Percentiles rank a stretch among this genome's conserved stretches.
phyloP scores from a whole-genome alignment of 2,888 invertebrate genomes.

The Galeopsomyia nigrocyanea region DNA sequence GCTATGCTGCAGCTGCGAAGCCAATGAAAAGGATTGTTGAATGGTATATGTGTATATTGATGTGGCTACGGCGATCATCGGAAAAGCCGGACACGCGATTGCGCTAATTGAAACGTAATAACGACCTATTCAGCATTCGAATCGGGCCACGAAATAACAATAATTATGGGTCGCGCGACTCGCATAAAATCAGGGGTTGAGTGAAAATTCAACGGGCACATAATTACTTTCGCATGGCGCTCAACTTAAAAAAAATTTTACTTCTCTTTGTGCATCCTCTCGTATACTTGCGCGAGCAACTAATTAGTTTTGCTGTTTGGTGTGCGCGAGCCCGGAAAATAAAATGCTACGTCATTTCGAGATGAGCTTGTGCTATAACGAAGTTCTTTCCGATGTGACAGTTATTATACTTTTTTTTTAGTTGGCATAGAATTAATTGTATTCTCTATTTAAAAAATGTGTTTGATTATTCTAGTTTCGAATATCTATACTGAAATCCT shows the following conservation, averaged over 20 bases:
- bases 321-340: not conserved
- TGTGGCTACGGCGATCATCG: slow-evolving; percentile 26
- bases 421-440: too few species aligned
- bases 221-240: slow-evolving; percentile 23
- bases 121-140: slow-evolving; percentile 46
- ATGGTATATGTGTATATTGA: not conserved
- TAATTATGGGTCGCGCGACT: slow-evolving; percentile 30
- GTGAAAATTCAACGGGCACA: slow-evolving; percentile 36
- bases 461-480: too few species aligned
- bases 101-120: slow-evolving; percentile 48
- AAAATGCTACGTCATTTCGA: too few species aligned
- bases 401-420: too few species aligned
- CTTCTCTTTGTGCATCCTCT: not conserved
- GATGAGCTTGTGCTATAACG: too few species aligned
- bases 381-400: too few species aligned
- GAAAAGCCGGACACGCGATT: slow-evolving; percentile 39
- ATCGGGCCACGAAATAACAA: slow-evolving; percentile 36
- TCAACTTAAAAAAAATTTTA: not conserved
- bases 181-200: slow-evolving; percentile 30
- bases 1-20: too few species aligned
- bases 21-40: not conserved
- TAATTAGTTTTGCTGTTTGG: slow-evolving; percentile 27
- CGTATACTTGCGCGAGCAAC: not conserved
- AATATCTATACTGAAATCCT: too few species aligned
- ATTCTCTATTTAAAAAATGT: too few species aligned